Conservation (phyloP, 2,888 invertebrate genomes). For the Cryptocephalus primarius region DNA sequence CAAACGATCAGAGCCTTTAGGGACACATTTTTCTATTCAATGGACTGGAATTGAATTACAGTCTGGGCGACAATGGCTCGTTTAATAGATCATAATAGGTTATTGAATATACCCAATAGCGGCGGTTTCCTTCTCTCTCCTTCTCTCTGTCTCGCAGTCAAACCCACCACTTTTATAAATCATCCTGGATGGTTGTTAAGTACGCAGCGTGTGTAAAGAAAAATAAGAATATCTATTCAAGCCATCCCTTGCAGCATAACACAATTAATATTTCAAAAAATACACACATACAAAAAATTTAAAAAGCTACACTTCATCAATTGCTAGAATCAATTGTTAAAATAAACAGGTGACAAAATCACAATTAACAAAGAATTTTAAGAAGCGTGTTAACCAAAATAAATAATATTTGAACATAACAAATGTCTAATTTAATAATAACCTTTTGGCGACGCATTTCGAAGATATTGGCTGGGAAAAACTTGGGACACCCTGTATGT, state of each 20-base stretch:
- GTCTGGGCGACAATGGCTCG: constrained; percentile 10
- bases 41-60: constrained; percentile 9
- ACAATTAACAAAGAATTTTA: no score
- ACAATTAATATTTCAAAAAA: no score
- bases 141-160: not conserved
- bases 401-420: no score
- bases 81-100: constrained; percentile 8
- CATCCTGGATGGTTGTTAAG: constrained; percentile 1
- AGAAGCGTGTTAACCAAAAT: no score
- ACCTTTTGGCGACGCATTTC: no score
- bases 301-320: no score
- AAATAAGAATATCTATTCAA: not conserved
- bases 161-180: constrained; percentile 5
- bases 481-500: no score
- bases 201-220: not conserved
- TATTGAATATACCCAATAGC: constrained; percentile 6
- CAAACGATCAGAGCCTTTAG: constrained; percentile 7
- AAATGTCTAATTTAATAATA: no score
- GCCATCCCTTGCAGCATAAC: not conserved
- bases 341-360: no score
- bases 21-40: constrained; percentile 9
- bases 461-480: no score
- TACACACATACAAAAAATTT: no score
- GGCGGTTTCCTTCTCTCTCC: constrained; percentile 2
- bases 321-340: no score